These are phyloP conservation scores for Sorex fumeus DNA, from an alignment of 2,113 vertebrate species.

Conservation along the genomic window DNA sequence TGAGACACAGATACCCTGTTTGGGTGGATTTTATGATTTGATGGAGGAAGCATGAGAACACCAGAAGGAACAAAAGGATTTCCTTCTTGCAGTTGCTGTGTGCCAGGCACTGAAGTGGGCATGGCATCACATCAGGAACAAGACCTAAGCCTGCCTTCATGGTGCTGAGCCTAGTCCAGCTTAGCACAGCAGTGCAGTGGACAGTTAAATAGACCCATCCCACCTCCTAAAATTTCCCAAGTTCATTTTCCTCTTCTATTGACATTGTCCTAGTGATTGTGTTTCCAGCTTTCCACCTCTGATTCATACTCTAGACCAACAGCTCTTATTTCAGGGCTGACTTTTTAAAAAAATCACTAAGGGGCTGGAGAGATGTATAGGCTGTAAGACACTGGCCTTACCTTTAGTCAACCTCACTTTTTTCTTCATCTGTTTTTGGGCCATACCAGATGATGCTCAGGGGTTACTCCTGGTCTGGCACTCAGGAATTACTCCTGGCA, in stretches of 20 bases:
- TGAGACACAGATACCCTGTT: not conserved
- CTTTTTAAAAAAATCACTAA: not conserved
- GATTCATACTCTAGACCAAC: conserved; percentile 3
- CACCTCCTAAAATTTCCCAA: not conserved
- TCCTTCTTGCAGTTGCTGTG: not conserved
- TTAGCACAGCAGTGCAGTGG: not conserved
- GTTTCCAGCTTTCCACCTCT: not conserved
- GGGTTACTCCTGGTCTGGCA: no score
- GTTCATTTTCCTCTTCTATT: not conserved
- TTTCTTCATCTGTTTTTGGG: no score
- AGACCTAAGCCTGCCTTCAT: not conserved
- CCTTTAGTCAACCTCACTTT: no score
- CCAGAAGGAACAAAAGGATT: not conserved
- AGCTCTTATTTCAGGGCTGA: not conserved
- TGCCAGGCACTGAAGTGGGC: not conserved
- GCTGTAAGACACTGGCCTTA: no score
- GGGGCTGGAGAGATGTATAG: no score
- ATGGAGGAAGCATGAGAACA: not conserved
- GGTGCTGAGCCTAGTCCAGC: not conserved
- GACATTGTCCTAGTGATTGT: not conserved
- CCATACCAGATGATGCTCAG: no score
- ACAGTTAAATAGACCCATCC: not conserved
- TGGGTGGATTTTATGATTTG: not conserved
- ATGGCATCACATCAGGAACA: not conserved
- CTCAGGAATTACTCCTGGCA: no score